Evolutionary conservation across 2,888 invertebrate species (phyloP), one percentile per base, ranked within the genome.

Genomic region (Leptopterna dolabrata): DNA sequence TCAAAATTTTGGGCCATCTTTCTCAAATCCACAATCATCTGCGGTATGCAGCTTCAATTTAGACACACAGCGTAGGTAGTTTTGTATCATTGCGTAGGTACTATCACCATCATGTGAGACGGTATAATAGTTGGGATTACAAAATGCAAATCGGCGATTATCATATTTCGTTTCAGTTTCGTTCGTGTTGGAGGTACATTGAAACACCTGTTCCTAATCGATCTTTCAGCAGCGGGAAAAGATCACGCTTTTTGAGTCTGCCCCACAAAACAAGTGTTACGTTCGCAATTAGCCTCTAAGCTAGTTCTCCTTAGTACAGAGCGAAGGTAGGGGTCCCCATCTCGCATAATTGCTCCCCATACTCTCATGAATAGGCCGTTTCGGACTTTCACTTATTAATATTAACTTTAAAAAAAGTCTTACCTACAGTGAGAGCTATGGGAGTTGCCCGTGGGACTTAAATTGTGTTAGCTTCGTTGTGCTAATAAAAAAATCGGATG

Each of bases 261-360:
- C 63, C 19, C 63, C 63, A 63, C 63, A 63, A 63, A 63, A 63
- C 63, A 63, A 63, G 63, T 63, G 63, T 63, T 27, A 63, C 63
- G 63, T 24, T 63, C 63, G 63, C 63, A 63, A 63, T 63, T 63
- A 63, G 63, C 63, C 19, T 24, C 63, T 19, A 24, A 19, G 19
- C 63, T 63, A 63, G 24, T 63, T 63, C 63, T 24, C 55, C 19
- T 19, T 16, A 16, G 55, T 11, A 6, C 9, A 19, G 4, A 16
- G 51, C n/a, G 0, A n/a, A 51, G 0, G 51, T 19, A 19, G 24
- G 27, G 63, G 63, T 19, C 63, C 63, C 24, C 63, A 63, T 63
- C 63, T 63, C 63, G 24, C 27, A 24, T 63, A 63, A 63, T 63
- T 63, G 63, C 24, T 24, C 27, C 63, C 19, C 19, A 63, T 6